These are phyloP conservation scores for Lucifuga dentata DNA, from an alignment of 2,113 vertebrate species.

Conservation along the genomic window DNA sequence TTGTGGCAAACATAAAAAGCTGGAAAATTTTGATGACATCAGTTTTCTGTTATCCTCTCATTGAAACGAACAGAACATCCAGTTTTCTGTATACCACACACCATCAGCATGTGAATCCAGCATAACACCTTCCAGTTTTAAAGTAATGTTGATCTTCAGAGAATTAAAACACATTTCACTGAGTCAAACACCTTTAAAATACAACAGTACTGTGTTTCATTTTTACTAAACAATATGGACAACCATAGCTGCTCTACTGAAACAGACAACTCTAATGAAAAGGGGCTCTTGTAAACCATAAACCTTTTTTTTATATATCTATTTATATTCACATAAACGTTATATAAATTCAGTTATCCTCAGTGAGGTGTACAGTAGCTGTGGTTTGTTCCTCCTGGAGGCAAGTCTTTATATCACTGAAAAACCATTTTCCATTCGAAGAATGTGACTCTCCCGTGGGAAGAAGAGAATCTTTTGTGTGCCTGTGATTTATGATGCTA, in stretches of 20 bases:
- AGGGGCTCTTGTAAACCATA: constrained; percentile 29
- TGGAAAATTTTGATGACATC: no score
- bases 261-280: constrained; percentile 29
- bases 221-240: constrained; percentile 4
- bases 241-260: constrained; percentile 12
- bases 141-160: no score
- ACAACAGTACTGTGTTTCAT: neutral
- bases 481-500: constrained; percentile 71
- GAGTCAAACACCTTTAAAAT: neutral
- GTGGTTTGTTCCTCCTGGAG: constrained; percentile 45
- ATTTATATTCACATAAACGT: constrained; percentile 59
- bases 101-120: no score
- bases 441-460: constrained; percentile 47
- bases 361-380: constrained; percentile 27
- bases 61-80: no score
- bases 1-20: no score
- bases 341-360: constrained; percentile 44
- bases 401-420: constrained; percentile 60
- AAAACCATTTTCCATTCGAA: constrained; percentile 60
- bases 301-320: constrained; percentile 34
- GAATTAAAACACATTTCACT: neutral
- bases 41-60: no score
- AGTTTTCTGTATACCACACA: no score
- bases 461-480: constrained; percentile 53
- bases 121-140: no score